Conservation (phyloP, 2,888 invertebrate species). For the Crossocerus cetratus region DNA sequence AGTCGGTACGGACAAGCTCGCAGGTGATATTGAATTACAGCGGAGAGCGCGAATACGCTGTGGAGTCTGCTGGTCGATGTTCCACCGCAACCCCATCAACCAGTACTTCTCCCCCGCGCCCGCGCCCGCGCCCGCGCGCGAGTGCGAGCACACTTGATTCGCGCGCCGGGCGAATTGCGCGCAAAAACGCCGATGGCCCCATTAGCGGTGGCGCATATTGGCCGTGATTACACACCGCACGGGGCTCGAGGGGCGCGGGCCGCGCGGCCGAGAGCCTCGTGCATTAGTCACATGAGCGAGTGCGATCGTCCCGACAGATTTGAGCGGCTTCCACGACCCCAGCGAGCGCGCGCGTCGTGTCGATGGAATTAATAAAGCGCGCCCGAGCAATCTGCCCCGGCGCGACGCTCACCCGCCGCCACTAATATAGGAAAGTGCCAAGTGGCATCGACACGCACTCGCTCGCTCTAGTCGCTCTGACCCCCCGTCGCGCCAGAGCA, state of each 20-base stretch:
- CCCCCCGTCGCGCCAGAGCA: conserved; percentile 51
- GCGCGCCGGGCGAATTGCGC: not conserved
- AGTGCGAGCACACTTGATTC: not conserved
- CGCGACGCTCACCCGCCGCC: conserved; percentile 22
- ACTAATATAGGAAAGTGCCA: conserved; percentile 59
- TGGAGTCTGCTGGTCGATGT: no score
- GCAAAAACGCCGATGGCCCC: conserved; percentile 48
- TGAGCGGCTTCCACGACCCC: conserved; percentile 40
- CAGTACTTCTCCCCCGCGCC: no score
- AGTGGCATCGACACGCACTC: conserved; percentile 26
- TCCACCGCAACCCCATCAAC: no score
- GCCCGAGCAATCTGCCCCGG: conserved; percentile 70
- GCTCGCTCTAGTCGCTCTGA: not conserved
- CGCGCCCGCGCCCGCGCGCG: not conserved
- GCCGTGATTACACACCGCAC: conserved; percentile 38
- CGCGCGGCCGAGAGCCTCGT: not conserved
- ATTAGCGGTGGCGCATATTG: conserved; percentile 61
- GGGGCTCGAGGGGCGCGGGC: not conserved
- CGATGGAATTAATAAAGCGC: conserved; percentile 76
- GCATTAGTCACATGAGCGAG: conserved; percentile 64
- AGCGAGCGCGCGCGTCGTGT: conserved; percentile 31
- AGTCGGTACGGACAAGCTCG: no score
- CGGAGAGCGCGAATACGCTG: no score
- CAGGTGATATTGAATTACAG: no score
- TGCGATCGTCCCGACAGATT: conserved; percentile 61